A percentile compares a stretch with the other conserved stretches of the same genome.
Conservation (phyloP, 1,140 invertebrate species). For the Drosophila tsacasi region DNA sequence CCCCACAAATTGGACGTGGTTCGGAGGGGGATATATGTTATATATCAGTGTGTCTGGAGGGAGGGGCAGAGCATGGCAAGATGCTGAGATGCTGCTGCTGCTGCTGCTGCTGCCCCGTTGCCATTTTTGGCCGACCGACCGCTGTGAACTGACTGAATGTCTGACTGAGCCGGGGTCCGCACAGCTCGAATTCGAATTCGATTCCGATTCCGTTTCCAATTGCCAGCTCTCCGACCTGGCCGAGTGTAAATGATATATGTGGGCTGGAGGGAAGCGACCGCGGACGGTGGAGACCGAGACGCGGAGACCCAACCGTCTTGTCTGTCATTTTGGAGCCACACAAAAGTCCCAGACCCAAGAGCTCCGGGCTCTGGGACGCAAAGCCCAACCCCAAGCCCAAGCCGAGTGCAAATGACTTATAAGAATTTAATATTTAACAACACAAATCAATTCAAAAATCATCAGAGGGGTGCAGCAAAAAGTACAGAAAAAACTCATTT, state of each 20-base stretch:
- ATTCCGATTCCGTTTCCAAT: slow-evolving; percentile 57
- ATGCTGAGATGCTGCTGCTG: slow-evolving; percentile 14
- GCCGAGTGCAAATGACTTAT: slow-evolving; percentile 84
- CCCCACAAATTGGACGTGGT: background rate
- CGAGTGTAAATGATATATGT: slow-evolving; percentile 82
- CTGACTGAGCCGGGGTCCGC: slow-evolving; percentile 45
- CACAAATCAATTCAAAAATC: slow-evolving; percentile 85
- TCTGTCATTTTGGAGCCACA: slow-evolving; percentile 77
- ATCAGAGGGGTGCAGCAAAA: slow-evolving; percentile 51
- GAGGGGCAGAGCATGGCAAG: slow-evolving; percentile 8
- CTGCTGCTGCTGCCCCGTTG: slow-evolving; percentile 48
- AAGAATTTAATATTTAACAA: slow-evolving; percentile 85
- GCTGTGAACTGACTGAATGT: slow-evolving; percentile 64
- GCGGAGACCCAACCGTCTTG: slow-evolving; percentile 48
- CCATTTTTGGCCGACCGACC: slow-evolving; percentile 78
- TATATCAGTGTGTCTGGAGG: background rate
- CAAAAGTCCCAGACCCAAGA: slow-evolving; percentile 43
- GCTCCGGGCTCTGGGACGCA: slow-evolving; percentile 26
- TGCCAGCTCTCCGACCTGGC: slow-evolving; percentile 37
- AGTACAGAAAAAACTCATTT: slow-evolving; percentile 67
- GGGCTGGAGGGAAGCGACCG: slow-evolving; percentile 31
- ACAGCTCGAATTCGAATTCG: slow-evolving; percentile 48
- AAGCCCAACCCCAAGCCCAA: slow-evolving; percentile 5
- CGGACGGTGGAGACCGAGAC: background rate
- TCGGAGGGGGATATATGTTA: background rate